phyloP scores from a whole-genome alignment of 2,113 vertebrate species.

The Xenotilapia leptura region DNA sequence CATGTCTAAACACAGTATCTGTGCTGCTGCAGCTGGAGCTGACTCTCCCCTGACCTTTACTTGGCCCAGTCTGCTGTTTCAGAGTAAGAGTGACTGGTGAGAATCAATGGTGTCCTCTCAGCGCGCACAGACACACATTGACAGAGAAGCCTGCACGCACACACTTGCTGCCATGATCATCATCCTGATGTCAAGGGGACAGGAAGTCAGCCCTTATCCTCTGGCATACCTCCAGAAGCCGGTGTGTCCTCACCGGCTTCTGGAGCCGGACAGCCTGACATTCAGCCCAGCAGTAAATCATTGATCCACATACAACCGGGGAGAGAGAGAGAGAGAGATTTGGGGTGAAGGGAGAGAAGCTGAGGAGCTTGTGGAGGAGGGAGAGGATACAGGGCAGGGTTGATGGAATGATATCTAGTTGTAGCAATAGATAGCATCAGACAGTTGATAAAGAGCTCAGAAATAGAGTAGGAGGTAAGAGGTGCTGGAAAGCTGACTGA shows the following conservation, averaged over 20 bases:
- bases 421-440: constrained; percentile 40
- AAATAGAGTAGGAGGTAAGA: constrained; percentile 1
- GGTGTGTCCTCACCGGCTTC: constrained; percentile 18
- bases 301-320: constrained; percentile 26
- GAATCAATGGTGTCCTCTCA: constrained; percentile 41
- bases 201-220: constrained; percentile 14
- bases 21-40: neutral
- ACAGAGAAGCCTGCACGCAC: neutral
- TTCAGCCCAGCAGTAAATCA: constrained; percentile 42
- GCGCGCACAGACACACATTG: neutral
- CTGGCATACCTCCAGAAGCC: constrained; percentile 18
- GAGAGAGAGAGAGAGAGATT: neutral
- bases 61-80: neutral
- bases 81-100: constrained; percentile 17
- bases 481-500: constrained; percentile 14
- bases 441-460: constrained; percentile 48
- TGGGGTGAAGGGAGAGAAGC: neutral
- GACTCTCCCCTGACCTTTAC: constrained; percentile 33
- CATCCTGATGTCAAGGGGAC: constrained; percentile 25
- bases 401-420: constrained; percentile 36
- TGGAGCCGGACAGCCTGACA: constrained; percentile 43
- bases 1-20: neutral
- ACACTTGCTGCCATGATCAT: neutral
- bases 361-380: neutral
- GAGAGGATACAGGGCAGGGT: constrained; percentile 2